Evolutionary conservation across 2,888 invertebrate species (phyloP), one percentile per base, ranked within the genome.

Genomic region (Acleris cristana): DNA sequence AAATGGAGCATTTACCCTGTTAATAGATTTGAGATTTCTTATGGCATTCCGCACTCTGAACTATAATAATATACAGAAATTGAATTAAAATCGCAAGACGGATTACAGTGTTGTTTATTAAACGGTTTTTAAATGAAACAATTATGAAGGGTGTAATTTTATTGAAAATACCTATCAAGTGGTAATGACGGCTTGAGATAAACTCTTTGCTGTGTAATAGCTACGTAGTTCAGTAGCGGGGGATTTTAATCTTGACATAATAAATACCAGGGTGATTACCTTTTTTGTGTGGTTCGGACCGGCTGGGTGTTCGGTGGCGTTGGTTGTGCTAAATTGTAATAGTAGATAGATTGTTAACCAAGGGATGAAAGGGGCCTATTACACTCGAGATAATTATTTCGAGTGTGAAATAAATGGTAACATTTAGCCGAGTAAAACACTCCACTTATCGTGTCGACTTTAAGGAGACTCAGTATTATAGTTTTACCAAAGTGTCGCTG

Each of bases 191-290:
- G 67, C 34, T 53, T 45, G 62, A 48, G 14, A 18, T 30, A 57
- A 57, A 70, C 67, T 70, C 72, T 72, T 75, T 74, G 66, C 66
- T 70, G 71, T 70, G 71, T 74, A 79, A 74, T 78, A 75, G 75
- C 74, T 70, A 77, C 75, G 73, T 73, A 75, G 74, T 72, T 73
- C 72, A 70, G 73, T 71, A 71, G 76, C 72, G 70, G 74, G 74
- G 74, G 76, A 79, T 80, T 40, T 72, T 81, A 74, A 80, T 79
- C 79, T 75, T 73, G 64, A 62, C 67, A 70, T 75, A 70, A 65
- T 69, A 79, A 82, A 82, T 84, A 76, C 80, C 82, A 77, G 73
- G 77, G 73, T 74, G 79, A 78, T 82, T 77, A 83, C 79, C 66
- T 44, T 45, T 51, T 77, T 65, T 78, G 76, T 79, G 74, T 79